phyloP scores from a whole-genome alignment of 2,888 invertebrate genomes.

The Monopis laevigella region DNA sequence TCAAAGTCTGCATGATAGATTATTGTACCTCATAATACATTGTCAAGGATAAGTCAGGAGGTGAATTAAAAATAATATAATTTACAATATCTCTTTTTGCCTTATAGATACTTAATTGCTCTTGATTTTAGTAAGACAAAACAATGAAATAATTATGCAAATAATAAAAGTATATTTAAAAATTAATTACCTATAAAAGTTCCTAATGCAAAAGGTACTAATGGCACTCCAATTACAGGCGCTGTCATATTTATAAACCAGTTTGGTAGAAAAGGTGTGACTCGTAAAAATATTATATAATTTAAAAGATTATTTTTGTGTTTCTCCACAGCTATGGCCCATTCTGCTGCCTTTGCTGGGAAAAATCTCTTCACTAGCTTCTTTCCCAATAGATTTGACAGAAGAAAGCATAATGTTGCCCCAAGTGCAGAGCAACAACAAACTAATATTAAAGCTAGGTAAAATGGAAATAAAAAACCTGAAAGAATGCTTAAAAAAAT shows the following conservation, averaged over 20 bases:
- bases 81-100: too few species aligned
- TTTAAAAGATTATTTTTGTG: constrained; percentile 91
- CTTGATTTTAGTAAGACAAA: too few species aligned
- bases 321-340: constrained; percentile 85
- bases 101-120: too few species aligned
- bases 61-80: too few species aligned
- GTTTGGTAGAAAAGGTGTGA: constrained; percentile 97
- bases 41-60: too few species aligned
- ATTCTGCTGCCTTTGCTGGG: constrained; percentile 85
- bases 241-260: constrained; percentile 99
- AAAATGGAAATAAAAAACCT: constrained; percentile 96
- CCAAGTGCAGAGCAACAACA: constrained; percentile 96
- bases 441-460: constrained; percentile 85
- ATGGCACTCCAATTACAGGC: constrained; percentile 95
- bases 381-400: constrained; percentile 91
- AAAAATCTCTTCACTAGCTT: constrained; percentile 86
- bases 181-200: constrained; percentile 88
- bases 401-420: constrained; percentile 92
- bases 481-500: constrained; percentile 96
- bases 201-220: constrained; percentile 91
- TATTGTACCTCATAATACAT: too few species aligned
- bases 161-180: too few species aligned
- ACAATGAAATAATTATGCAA: too few species aligned
- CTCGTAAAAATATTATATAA: constrained; percentile 96
- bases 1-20: too few species aligned